These are phyloP conservation scores for Cybosia mesomella DNA, from an alignment of 2,888 invertebrate species.

Conservation along the genomic window DNA sequence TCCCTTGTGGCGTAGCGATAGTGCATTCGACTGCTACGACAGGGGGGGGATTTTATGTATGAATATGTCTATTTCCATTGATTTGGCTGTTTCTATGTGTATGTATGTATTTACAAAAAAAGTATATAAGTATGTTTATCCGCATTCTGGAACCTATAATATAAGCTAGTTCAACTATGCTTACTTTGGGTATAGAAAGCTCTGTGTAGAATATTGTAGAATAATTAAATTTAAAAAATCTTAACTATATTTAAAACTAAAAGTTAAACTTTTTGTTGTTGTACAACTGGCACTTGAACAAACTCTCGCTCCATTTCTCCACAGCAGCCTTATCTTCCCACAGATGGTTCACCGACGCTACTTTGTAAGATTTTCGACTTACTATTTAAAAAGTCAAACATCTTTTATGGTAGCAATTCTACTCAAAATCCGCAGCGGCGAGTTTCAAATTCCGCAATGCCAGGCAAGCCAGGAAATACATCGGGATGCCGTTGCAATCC, in stretches of 20 bases:
- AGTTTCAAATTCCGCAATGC: slow-evolving; percentile 50
- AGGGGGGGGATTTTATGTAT: too few relatives aligned
- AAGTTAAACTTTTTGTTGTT: neutral
- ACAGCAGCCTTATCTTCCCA: slow-evolving; percentile 2
- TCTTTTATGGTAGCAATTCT: slow-evolving; percentile 38
- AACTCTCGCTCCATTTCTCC: neutral
- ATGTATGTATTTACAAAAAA: too few relatives aligned
- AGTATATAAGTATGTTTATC: too few relatives aligned
- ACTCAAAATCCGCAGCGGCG: slow-evolving; percentile 44
- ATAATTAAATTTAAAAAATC: too few relatives aligned
- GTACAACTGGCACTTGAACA: neutral
- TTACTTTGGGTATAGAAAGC: too few relatives aligned
- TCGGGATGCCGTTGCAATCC: slow-evolving; percentile 51
- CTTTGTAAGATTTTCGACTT: slow-evolving; percentile 4
- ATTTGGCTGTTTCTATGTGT: too few relatives aligned
- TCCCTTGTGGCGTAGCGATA: too few relatives aligned
- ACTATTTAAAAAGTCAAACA: slow-evolving; percentile 34
- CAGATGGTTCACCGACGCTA: slow-evolving; percentile 4
- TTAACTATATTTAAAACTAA: slow-evolving; percentile 1
- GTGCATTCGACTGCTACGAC: too few relatives aligned
- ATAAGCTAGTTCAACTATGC: too few relatives aligned
- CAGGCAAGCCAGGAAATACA: slow-evolving; percentile 47
- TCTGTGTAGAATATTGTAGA: too few relatives aligned
- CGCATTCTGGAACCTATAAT: too few relatives aligned
- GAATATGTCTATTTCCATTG: too few relatives aligned